Evolutionary conservation across 2,888 invertebrate species (phyloP).

Genomic region (Hoplodrina blanda): DNA sequence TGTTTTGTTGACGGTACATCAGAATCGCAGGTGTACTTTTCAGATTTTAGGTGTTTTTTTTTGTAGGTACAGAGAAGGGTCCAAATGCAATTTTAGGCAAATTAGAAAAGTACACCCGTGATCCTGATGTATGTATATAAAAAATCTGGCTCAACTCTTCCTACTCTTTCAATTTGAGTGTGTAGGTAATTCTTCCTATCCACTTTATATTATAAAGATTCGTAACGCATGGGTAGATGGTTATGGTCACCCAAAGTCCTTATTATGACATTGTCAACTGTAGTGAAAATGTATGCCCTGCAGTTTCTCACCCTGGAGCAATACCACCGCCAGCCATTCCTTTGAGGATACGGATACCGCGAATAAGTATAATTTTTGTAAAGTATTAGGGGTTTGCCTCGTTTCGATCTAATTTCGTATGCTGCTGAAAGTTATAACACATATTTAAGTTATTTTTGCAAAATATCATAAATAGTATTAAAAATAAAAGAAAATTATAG

Average conservation of each 20-base stretch:
- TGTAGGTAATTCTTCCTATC: too few relatives aligned
- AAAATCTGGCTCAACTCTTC: background rate
- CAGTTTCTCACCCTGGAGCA: constrained; percentile 81
- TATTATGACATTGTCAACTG: constrained; percentile 69
- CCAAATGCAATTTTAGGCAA: too few relatives aligned
- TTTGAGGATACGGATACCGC: constrained; percentile 75
- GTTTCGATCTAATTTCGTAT: constrained; percentile 71
- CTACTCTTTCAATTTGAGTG: too few relatives aligned
- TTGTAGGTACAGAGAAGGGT: too few relatives aligned
- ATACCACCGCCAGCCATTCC: constrained; percentile 82
- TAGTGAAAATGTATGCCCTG: constrained; percentile 77
- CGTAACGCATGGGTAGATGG: constrained; percentile 62
- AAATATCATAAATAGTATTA: background rate
- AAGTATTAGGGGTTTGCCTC: constrained; percentile 76
- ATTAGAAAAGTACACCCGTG: too few relatives aligned
- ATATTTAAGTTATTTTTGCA: background rate
- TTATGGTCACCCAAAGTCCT: constrained; percentile 69
- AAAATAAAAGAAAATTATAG: constrained; percentile 10
- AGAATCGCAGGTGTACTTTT: too few relatives aligned
- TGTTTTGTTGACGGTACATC: too few relatives aligned
- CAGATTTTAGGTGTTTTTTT: too few relatives aligned
- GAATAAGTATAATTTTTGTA: constrained; percentile 80
- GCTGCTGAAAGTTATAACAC: constrained; percentile 68
- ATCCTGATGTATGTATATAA: too few relatives aligned
- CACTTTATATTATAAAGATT: too few relatives aligned